Evolutionary conservation across 2,888 invertebrate species (phyloP), one percentile per base, ranked within the genome.

Genomic region (Stegana nigrithorax): DNA sequence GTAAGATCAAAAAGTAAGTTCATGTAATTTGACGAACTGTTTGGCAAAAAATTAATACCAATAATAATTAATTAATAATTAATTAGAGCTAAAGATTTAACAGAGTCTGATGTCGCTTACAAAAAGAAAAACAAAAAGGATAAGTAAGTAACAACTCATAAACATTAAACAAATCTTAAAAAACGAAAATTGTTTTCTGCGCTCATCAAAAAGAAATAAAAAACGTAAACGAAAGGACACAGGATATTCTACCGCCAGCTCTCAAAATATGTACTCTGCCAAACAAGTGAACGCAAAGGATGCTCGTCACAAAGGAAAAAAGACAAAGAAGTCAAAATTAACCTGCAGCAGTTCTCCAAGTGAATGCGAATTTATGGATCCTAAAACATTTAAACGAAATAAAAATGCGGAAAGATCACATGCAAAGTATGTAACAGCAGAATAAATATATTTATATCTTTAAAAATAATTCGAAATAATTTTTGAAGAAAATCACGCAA

Each of bases 181-280:
- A 36, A 3, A 19, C 21, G 4, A 55, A 2, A 5, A 12, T 5
- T 7, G 26, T 51, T 12, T 50, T 19, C 0, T 14, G 12, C 10
- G 2, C 10, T 10, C n/a, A 23, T 25, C 8, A 23, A 3, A 5
- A 25, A 82, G 83, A 42, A 78, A 64, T 57, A 80, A 83, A 60
- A 83, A 81, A 59, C 79, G 81, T 2, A 84, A 82, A 29, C 82
- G 84, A 8, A 91, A 91, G 81, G 91, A 91, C 73, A 91, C 91
- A 0, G 91, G 91, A 10, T 91, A 91, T 73, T 91, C 90, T 1
- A 91, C 91, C 1, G 91, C 89, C 58, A 91, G 90, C 80, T 90
- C 90, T 0, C 88, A 89, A 71, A 88, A 88, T 65, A 86, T 89
- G 1, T 85, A 84, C 60, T 81, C 83, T 26, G 83, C 81, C 26